Evolutionary conservation across 35 echinoderm and acorn worm genomes (phyloP).

Genomic region (Strongylocentrotus purpuratus): DNA sequence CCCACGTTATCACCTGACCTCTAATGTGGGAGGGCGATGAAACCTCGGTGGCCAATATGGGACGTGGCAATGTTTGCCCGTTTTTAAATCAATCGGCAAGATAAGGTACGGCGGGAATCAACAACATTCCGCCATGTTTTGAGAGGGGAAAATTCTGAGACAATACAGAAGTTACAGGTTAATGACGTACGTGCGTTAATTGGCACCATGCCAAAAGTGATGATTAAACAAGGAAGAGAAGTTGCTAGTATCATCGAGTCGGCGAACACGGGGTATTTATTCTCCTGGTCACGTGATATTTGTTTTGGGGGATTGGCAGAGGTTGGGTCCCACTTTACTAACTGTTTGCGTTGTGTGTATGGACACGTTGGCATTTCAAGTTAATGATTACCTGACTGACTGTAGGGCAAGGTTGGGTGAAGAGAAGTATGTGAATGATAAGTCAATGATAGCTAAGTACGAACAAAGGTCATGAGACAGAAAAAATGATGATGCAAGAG

Average conservation of each 20-base stretch:
- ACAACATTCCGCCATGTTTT: background rate
- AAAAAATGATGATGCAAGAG: background rate
- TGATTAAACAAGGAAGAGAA: background rate
- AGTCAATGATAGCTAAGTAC: background rate
- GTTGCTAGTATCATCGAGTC: background rate
- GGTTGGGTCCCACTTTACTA: background rate
- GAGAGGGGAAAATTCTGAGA: background rate
- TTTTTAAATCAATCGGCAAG: background rate
- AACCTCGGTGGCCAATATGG: background rate
- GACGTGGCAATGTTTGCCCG: background rate
- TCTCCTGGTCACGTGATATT: background rate
- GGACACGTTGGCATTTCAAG: background rate
- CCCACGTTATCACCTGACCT: background rate
- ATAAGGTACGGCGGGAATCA: background rate
- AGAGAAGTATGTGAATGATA: background rate
- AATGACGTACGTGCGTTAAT: background rate
- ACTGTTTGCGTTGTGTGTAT: background rate
- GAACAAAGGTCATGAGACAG: background rate
- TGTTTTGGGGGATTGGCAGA: constrained; percentile 32
- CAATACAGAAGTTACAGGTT: background rate
- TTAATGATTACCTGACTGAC: background rate
- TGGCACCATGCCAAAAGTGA: background rate
- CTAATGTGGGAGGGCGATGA: background rate
- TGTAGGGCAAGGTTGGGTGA: background rate
- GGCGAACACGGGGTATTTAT: background rate